Evolutionary conservation across 2,113 vertebrate species (phyloP), one percentile per base, ranked within the genome.

Genomic region (Vidua macroura): DNA sequence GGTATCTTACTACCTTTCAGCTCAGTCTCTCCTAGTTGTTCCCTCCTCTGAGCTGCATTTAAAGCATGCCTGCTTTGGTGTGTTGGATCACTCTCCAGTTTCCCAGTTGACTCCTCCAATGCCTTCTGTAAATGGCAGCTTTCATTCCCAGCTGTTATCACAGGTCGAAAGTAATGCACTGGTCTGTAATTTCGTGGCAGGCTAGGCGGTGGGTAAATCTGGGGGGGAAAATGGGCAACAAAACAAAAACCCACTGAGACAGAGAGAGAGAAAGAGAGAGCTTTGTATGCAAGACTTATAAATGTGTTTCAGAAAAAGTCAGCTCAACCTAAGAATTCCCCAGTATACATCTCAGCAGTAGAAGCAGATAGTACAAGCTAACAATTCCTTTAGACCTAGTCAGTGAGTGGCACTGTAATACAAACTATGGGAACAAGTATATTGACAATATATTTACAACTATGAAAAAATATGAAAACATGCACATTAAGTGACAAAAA

Each of bases 101-200:
- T 98, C 33, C 99, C 99, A 48, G 96, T 67, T 1, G 99, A 99
- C 39, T 96, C 88, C 63, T 97, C 94, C 39, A 99, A 88, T 1
- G 96, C 98, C 72, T 98, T 98, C 7, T 95, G 98, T 69, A 99
- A 55, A 4, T 39, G 91, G 3, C 91, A 85, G 72, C 98, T 99
- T 56, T 98, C 97, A 9, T n/a, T 82, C 3, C 96, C 96, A 9
- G 97, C 75, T 30, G 96, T 78, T 13, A 98, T 43, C n/a, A 98
- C 90, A 0, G 98, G 98, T 14, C 97, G 96, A 74, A 99, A 99
- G 59, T 98, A 98, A 95, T 98, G 99, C 31, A 99, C 97, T 0
- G 99, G 99, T 11, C 98, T 98, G 76, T 98, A 99, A 91, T 98
- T 97, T 8, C 96, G 96, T 35, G 99, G 99, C 73, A 99, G 96